Base-by-base conservation (phyloP, 2,113 vertebrate species). In the Amia ocellicauda region DNA sequence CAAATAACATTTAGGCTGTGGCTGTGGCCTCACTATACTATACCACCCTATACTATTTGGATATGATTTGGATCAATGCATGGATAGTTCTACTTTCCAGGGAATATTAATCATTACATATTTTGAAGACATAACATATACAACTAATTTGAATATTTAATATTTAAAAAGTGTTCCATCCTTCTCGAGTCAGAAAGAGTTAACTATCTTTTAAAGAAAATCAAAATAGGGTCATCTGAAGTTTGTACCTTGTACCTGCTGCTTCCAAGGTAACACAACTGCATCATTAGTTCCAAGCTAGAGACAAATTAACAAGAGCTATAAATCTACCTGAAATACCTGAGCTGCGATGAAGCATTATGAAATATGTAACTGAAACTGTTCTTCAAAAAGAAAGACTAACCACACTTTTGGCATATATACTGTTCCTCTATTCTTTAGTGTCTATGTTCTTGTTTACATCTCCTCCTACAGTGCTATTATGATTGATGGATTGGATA, bases 251-350 rank as follows among this genome's bases (percentile, higher is more conserved):
- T 90, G 83, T 87, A 77, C 85, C 69, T 80, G 65, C 26, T 66
- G 43, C 71, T 62, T 11, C 70, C 77, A 82, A 85, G 84, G 82
- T 82, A 84, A 83, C 79, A 56, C 62, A 3, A 66, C 66, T 43
- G 76, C 77, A 76, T 73, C 81, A 68, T 71, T 85, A 77, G 75
- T 68, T 76, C 82, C 68, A 9, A 72, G 26, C 67, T 58, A 70
- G 75, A 66, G 69, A 83, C 1, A 60, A 1, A 75, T 64, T 83
- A 79, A 80, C 85, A 82, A n/a, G 75, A 79, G 74, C 80, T 87
- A 72, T 89, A 90, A 90, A 91, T 91, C 86, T 87, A 93, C 90
- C 91, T 93, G 88, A 86, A 85, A 89, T 90, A 90, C 88, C 87
- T 89, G 82, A 62, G 69, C 71, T 58, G 75, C 83, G 81, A 73